Base-by-base conservation (phyloP, 2,797 vertebrate genomes). In the Tauraco hartlaubi region DNA sequence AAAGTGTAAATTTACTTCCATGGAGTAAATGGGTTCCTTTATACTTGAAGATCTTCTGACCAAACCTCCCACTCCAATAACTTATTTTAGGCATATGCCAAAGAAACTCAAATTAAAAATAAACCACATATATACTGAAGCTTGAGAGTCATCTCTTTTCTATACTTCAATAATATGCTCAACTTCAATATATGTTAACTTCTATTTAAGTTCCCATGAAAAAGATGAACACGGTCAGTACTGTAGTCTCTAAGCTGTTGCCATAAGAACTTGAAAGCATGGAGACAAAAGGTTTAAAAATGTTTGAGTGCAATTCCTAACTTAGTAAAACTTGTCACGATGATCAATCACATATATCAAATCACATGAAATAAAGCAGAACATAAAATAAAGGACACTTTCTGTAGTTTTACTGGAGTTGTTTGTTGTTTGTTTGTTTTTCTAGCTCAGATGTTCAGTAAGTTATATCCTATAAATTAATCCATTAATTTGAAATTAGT, bases 401-500 rank as follows among this genome's bases (percentile, higher is more conserved):
- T 58, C 15, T 68, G 7, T 68, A 37, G 43, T 61, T 75, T 37
- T 73, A 5, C 15, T 52, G 18, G 68, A 75, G 37, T 28, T 81
- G 9, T 46, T 63, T 52, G 25, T 67, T 49, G 0, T 48, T 85
- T 88, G 5, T 17, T 23, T 35, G 23, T 35, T 62, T 59, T 72
- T 7, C 23, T 51, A 29, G 15, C 18, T 67, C 31, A 55, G 4
- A 23, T 41, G 31, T 29, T 83, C 33, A 15, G 13, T 61, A 37
- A 17, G 8, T 56, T 48, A 25, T 46, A 63, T 46, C 44, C 12
- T 52, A 41, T 68, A 58, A 85, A 37, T 35, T 21, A 72, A 75
- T 39, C 56, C 14, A 81, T 79, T 74, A 56, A 66, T 72, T 66
- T 94, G 9, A 81, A 93, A 72, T 86, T 64, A 81, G 51, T 77